Base-by-base conservation (phyloP, 1,140 invertebrate species). In the Drosophila parvula region DNA sequence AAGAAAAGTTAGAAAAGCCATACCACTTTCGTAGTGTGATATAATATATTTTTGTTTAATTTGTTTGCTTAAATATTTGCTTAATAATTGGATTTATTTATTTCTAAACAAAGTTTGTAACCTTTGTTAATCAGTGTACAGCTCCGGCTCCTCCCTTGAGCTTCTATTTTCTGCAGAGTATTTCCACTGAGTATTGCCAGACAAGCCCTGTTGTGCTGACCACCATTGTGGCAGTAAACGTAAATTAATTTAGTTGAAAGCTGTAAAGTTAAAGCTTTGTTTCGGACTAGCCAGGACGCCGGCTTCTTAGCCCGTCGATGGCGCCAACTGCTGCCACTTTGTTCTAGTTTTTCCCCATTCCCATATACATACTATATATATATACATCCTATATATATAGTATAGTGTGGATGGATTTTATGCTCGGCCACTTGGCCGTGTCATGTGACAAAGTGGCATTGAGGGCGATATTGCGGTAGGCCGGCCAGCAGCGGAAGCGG, bases 211-310 rank as follows among this genome's bases (percentile, higher is more conserved):
- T 64, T 76, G 71, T 63, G 28, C 59, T 61, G 55, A 30, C 48
- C 59, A 50, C 38, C 47, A 61, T 80, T 73, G 79, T 73, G 74
- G 56, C 74, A 40, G 76, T 80, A 90, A 90, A 90, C 90, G 88
- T 90, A 90, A 90, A 90, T 90, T 90, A 90, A 90, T 90, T 90
- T 90, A 90, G 88, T 88, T 83, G 86, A 90, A 90, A 90, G 88
- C 88, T 90, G 83, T 90, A 90, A 90, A 90, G 88, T 90, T 88
- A 84, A 90, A 84, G 83, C 88, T 88, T 90, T 89, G 76, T 90
- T 88, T 67, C 34, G 47, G 38, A 38, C 30, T 14, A 7, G 57
- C 45, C 56, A 41, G 68, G 50, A 61, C 78, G 51, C 59, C 58
- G 38, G 12, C 63, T 56, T 80, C 78, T 80, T 80, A 53, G 79